Conservation (phyloP, 1,140 invertebrate genomes). For the Theocolax elegans region DNA sequence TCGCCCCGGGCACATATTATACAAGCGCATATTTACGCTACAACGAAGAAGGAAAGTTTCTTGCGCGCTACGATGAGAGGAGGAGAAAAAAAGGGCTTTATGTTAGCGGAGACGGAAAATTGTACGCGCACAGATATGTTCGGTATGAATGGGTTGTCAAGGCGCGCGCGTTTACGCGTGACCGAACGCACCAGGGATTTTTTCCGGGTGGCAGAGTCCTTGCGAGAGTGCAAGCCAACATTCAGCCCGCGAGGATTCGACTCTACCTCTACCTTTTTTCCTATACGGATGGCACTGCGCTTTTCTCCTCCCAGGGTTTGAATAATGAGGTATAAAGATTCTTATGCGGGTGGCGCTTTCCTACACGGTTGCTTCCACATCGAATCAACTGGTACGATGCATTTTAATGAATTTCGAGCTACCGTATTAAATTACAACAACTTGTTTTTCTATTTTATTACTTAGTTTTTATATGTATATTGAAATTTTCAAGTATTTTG, state of each 20-base stretch:
- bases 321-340: conserved; percentile 15
- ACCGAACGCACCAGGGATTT: conserved; percentile 1
- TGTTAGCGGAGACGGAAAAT: conserved; percentile 7
- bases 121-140: conserved; percentile 1
- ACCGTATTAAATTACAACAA: too few species aligned
- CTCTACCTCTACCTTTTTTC: background rate
- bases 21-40: background rate
- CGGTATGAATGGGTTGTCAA: conserved; percentile 1
- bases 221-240: background rate
- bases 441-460: too few species aligned
- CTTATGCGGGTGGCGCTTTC: background rate
- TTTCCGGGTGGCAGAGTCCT: background rate
- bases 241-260: background rate
- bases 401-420: too few species aligned
- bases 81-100: conserved; percentile 16
- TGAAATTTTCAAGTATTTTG: too few species aligned
- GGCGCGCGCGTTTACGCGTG: conserved; percentile 14
- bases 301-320: background rate
- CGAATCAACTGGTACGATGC: too few species aligned
- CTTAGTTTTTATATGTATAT: too few species aligned
- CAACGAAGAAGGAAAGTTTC: background rate
- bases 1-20: background rate
- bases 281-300: background rate
- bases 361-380: too few species aligned
- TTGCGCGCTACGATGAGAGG: too few species aligned